A percentile compares a stretch with the other conserved stretches of the same genome.
phyloP scores from a whole-genome alignment of 2,113 vertebrate genomes.

The Onychostruthus taczanowskii region DNA sequence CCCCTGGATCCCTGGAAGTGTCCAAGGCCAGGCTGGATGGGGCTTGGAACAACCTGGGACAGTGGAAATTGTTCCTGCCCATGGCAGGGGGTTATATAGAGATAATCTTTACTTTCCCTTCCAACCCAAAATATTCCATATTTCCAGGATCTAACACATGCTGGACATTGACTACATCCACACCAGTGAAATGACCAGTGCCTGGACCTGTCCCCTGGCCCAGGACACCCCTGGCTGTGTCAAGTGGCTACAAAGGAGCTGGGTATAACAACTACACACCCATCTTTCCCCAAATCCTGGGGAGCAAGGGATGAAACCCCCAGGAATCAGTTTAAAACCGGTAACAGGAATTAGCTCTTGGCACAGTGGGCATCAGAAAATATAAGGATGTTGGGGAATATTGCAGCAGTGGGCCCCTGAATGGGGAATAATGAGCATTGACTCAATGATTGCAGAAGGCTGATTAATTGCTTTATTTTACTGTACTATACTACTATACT shows the following conservation, averaged over 20 bases:
- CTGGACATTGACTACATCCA: not conserved
- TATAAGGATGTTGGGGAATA: not conserved
- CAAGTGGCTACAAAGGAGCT: not conserved
- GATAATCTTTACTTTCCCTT: not conserved
- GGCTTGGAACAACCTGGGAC: accelerated
- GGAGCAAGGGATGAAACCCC: not conserved
- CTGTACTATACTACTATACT: no score
- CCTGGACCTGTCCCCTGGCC: not conserved
- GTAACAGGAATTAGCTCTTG: accelerated
- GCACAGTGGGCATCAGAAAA: not conserved
- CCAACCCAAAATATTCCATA: not conserved
- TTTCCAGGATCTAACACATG: not conserved
- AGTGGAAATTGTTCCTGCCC: not conserved
- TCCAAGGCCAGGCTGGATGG: accelerated
- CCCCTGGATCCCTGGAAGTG: not conserved
- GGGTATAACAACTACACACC: not conserved
- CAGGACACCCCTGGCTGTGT: not conserved
- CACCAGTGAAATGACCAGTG: not conserved
- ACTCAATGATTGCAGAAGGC: no score
- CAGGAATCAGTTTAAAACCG: not conserved
- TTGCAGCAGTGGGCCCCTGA: no score
- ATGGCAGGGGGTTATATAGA: not conserved
- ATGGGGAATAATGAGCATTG: no score
- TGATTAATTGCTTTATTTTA: no score
- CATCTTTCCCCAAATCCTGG: not conserved